These are phyloP conservation scores for Cantharis nigra DNA, from an alignment of 2,888 invertebrate genomes.

Conservation along the genomic window DNA sequence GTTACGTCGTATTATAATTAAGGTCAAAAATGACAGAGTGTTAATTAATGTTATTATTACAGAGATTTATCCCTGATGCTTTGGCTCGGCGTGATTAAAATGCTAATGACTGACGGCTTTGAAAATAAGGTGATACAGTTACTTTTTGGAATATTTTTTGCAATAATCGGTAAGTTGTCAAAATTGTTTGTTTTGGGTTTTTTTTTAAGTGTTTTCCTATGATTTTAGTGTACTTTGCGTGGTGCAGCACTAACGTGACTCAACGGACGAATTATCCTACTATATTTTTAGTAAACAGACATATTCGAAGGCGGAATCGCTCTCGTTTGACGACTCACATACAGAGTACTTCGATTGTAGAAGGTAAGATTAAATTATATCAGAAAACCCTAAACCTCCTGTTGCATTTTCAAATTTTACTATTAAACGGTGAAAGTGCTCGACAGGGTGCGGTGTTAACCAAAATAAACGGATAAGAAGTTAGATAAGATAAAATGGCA, in stretches of 20 bases:
- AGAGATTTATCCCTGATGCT: constrained; percentile 14
- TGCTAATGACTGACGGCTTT: constrained; percentile 80
- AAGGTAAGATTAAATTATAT: constrained; percentile 39
- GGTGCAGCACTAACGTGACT: constrained; percentile 76
- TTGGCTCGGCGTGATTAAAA: constrained; percentile 50
- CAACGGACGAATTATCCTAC: constrained; percentile 64
- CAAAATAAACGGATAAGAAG: not conserved
- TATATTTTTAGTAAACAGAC: constrained; percentile 67
- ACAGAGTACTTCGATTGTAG: constrained; percentile 49
- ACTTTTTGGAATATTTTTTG: constrained; percentile 64
- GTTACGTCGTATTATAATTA: constrained; percentile 6
- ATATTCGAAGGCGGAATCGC: constrained; percentile 53
- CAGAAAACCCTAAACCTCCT: not conserved
- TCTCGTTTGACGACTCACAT: constrained; percentile 50
- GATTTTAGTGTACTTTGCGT: constrained; percentile 66
- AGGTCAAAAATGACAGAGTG: constrained; percentile 14
- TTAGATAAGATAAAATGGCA: not conserved
- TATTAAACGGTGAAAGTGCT: not conserved
- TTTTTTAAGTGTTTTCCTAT: not conserved
- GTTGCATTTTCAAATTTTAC: not conserved
- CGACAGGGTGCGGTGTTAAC: not conserved
- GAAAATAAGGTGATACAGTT: constrained; percentile 83
- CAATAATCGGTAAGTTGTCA: constrained; percentile 51
- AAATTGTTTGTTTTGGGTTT: not conserved
- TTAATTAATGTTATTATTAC: constrained; percentile 5